phyloP scores from a whole-genome alignment of 2,797 vertebrate species.

The Manis javanica region DNA sequence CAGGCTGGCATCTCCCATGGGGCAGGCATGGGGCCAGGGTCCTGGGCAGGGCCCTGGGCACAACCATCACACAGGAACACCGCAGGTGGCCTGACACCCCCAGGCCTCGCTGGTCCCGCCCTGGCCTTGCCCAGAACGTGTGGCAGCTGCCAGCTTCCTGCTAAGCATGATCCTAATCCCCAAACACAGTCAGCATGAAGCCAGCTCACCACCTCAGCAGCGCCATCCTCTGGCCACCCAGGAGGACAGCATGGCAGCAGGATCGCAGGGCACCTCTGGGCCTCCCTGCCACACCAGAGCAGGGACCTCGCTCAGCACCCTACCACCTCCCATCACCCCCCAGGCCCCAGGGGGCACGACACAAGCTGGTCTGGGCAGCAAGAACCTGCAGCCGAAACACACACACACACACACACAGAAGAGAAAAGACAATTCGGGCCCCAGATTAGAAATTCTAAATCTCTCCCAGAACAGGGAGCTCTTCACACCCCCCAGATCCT shows the following conservation, averaged over 20 bases:
- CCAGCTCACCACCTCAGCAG: background rate
- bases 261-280: background rate
- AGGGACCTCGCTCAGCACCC: background rate
- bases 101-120: background rate
- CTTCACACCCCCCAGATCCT: background rate
- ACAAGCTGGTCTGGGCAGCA: fast-evolving
- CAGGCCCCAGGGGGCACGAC: too few relatives aligned
- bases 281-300: fast-evolving
- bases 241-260: fast-evolving
- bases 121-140: background rate
- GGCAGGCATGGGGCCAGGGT: background rate
- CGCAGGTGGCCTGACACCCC: fast-evolving
- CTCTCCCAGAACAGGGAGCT: too few relatives aligned
- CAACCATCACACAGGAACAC: too few relatives aligned
- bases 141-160: background rate
- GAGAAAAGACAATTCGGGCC: fast-evolving
- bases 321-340: too few relatives aligned
- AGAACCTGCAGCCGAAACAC: too few relatives aligned
- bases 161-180: background rate
- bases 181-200: background rate
- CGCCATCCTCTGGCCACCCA: background rate
- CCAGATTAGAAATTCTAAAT: fast-evolving
- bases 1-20: background rate
- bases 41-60: background rate
- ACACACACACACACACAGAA: fast-evolving